These are phyloP conservation scores for Drosophila gunungcola DNA, from an alignment of 1,140 invertebrate genomes.

Conservation along the genomic window DNA sequence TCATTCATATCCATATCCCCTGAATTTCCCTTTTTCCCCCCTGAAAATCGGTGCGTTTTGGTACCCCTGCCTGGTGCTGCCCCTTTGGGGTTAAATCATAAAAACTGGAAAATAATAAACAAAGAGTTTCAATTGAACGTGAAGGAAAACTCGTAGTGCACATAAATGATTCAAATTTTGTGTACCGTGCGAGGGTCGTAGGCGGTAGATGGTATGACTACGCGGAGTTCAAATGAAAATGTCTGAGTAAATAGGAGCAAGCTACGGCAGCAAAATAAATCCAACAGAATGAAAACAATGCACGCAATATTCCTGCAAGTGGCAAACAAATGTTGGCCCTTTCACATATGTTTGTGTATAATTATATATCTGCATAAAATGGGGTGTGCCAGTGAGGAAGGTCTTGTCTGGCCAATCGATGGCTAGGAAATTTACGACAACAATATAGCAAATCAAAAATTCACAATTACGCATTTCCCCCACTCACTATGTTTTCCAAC, in stretches of 20 bases:
- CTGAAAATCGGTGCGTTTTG: background rate
- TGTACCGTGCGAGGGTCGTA: conserved; percentile 17
- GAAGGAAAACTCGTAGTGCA: conserved; percentile 76
- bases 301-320: conserved; percentile 26
- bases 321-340: conserved; percentile 13
- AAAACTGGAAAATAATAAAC: conserved; percentile 81
- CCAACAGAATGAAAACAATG: conserved; percentile 36
- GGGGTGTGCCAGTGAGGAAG: conserved; percentile 38
- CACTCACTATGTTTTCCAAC: background rate
- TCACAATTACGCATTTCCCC: conserved; percentile 50
- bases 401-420: conserved; percentile 32
- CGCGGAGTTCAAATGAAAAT: conserved; percentile 63
- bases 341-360: conserved; percentile 1
- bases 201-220: conserved; percentile 23
- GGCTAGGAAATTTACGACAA: conserved; percentile 37
- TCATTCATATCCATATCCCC: conserved; percentile 14
- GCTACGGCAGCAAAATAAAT: conserved; percentile 17
- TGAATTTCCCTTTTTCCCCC: conserved; percentile 17
- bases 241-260: conserved; percentile 60
- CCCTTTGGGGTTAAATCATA: conserved; percentile 77
- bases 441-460: conserved; percentile 42
- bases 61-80: conserved; percentile 24
- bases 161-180: conserved; percentile 70
- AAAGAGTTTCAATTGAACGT: conserved; percentile 81
- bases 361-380: conserved; percentile 20